These are phyloP conservation scores for Plagiodera versicolora DNA, from an alignment of 2,888 invertebrate species.

Conservation along the genomic window DNA sequence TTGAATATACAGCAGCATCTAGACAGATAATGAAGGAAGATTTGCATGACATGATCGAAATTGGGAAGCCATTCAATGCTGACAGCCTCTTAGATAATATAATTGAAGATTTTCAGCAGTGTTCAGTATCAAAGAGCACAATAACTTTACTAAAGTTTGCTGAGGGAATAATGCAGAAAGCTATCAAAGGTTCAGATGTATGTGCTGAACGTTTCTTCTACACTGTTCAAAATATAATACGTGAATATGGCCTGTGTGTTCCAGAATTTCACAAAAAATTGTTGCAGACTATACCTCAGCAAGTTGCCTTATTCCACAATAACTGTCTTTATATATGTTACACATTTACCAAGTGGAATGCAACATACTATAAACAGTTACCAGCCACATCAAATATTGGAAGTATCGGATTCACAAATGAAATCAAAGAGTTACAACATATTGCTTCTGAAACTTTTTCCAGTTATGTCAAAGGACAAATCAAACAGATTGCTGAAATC, in stretches of 20 bases:
- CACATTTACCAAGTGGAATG: constrained; percentile 67
- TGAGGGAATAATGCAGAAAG: constrained; percentile 68
- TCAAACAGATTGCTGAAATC: constrained; percentile 71
- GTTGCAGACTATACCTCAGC: constrained; percentile 83
- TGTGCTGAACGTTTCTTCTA: constrained; percentile 68
- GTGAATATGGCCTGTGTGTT: constrained; percentile 75
- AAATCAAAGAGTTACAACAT: constrained; percentile 67
- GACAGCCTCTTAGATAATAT: constrained; percentile 54
- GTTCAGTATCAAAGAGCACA: constrained; percentile 64
- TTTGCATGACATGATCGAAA: constrained; percentile 70
- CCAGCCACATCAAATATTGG: constrained; percentile 55
- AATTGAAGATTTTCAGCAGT: constrained; percentile 58
- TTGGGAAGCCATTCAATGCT: constrained; percentile 55
- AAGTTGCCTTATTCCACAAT: constrained; percentile 85
- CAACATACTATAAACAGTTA: constrained; percentile 67
- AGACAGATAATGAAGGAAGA: constrained; percentile 77
- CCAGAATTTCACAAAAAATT: constrained; percentile 79
- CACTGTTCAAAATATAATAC: constrained; percentile 73
- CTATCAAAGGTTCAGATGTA: constrained; percentile 62
- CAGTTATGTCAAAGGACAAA: constrained; percentile 74
- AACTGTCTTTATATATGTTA: constrained; percentile 89
- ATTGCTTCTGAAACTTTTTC: constrained; percentile 72
- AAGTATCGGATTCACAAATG: constrained; percentile 68
- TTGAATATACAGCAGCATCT: constrained; percentile 69
- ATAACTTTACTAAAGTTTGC: constrained; percentile 67